Evolutionary conservation across 2,113 vertebrate species (phyloP).

Genomic region (Montifringilla adamsi): DNA sequence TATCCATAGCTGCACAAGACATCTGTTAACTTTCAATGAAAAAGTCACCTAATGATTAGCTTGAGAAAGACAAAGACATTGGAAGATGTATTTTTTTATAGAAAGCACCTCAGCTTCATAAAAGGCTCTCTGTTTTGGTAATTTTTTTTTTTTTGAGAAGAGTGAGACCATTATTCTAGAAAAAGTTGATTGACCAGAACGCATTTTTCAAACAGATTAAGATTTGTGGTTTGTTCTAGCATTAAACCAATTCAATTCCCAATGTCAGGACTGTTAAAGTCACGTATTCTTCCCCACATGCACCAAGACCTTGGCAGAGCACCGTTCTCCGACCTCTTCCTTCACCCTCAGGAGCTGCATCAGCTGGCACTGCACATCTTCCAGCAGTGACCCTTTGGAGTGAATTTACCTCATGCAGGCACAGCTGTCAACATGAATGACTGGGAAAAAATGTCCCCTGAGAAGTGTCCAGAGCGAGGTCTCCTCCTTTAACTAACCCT

Average conservation of each 20-base stretch:
- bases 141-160: neutral
- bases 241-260: neutral
- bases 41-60: neutral
- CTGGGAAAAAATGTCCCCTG: neutral
- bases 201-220: neutral
- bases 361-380: neutral
- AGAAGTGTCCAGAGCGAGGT: neutral
- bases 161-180: neutral
- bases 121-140: neutral
- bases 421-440: neutral
- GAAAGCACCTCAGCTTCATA: fast-evolving
- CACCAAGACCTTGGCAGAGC: neutral
- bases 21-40: neutral
- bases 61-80: neutral
- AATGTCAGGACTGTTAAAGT: neutral
- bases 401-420: neutral
- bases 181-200: neutral
- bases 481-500: neutral
- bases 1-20: neutral
- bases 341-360: fast-evolving
- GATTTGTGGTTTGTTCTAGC: neutral
- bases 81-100: neutral
- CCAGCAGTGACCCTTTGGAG: neutral
- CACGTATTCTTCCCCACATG: neutral
- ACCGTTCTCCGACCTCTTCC: fast-evolving